Conservation (phyloP, 2,113 vertebrate genomes). For the Cygnus atratus region DNA sequence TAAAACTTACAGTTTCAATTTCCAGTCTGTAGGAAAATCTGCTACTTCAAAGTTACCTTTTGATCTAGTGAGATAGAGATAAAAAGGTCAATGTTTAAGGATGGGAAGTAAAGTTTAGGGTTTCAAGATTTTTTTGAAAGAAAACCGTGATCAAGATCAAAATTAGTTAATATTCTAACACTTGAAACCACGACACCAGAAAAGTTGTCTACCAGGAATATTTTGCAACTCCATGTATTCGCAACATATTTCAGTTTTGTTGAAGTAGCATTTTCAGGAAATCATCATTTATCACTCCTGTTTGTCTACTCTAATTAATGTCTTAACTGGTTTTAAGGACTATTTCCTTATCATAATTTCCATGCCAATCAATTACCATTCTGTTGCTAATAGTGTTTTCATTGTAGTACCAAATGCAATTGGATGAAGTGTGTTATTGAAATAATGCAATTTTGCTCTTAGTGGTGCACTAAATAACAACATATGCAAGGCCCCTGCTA, state of each 20-base stretch:
- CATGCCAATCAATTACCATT: background rate
- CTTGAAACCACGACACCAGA: background rate
- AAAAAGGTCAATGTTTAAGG: background rate
- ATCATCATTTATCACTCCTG: background rate
- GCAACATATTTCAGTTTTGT: background rate
- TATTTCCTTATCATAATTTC: background rate
- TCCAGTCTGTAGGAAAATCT: background rate
- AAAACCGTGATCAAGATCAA: background rate
- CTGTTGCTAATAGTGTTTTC: background rate
- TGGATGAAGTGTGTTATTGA: background rate
- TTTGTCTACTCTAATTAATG: background rate
- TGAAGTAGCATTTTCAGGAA: background rate
- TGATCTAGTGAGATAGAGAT: background rate
- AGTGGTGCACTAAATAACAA: background rate
- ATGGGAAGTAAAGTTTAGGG: background rate
- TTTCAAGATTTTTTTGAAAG: background rate
- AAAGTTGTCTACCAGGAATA: background rate
- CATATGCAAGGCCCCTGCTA: background rate
- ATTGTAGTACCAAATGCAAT: background rate
- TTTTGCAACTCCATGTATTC: background rate
- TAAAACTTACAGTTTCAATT: background rate
- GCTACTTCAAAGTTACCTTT: background rate
- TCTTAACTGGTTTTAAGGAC: background rate
- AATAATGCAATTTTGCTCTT: background rate
- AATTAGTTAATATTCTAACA: background rate